These are phyloP conservation scores for Sternarchorhynchus goeldii DNA, from an alignment of 2,797 vertebrate genomes.

Conservation along the genomic window DNA sequence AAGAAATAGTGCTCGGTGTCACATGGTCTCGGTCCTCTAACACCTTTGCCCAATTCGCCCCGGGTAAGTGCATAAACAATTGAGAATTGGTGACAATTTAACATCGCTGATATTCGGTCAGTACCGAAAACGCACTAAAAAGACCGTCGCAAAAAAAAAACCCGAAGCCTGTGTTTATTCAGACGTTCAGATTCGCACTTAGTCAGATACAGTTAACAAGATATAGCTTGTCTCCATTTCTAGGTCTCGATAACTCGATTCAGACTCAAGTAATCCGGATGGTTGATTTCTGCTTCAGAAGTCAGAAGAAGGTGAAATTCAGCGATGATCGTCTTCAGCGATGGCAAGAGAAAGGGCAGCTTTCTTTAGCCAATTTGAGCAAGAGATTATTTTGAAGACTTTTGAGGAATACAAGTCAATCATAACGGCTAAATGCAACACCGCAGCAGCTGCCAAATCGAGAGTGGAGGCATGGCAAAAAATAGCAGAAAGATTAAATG, in stretches of 20 bases:
- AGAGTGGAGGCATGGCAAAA: constrained; percentile 52
- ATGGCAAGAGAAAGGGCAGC: constrained; percentile 53
- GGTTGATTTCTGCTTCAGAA: neutral
- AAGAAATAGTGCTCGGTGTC: neutral
- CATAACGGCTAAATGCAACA: constrained; percentile 54
- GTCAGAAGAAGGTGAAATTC: neutral
- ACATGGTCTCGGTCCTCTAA: neutral
- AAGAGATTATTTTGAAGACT: constrained; percentile 49
- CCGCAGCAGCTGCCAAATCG: constrained; percentile 47
- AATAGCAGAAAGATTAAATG: constrained; percentile 49
- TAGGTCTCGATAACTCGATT: too few relatives aligned
- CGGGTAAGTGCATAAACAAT: constrained; percentile 4
- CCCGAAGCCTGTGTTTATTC: too few relatives aligned
- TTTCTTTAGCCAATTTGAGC: constrained; percentile 50
- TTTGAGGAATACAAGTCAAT: constrained; percentile 50
- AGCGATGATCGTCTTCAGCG: neutral
- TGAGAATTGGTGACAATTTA: neutral
- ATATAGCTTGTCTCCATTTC: neutral
- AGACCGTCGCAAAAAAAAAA: too few relatives aligned
- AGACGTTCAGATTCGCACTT: neutral
- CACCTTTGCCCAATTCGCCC: neutral
- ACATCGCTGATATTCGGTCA: neutral
- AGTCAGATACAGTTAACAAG: constrained; percentile 30
- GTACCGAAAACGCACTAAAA: neutral
- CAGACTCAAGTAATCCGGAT: neutral